phyloP scores from a whole-genome alignment of 1,140 invertebrate species.

The Euborellia annulipes region DNA sequence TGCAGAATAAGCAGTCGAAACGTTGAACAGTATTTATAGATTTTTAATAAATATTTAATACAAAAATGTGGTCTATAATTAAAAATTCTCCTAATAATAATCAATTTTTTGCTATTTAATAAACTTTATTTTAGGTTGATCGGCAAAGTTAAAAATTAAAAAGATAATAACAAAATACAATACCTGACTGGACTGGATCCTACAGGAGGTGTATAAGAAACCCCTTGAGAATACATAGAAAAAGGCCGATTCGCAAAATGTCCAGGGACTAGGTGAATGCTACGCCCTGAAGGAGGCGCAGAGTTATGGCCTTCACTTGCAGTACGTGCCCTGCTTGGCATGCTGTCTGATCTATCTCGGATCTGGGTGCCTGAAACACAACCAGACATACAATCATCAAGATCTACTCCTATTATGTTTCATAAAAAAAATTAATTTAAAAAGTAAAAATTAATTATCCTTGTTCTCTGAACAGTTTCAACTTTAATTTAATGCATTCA shows the following conservation, averaged over 20 bases:
- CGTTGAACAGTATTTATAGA: too few relatives aligned
- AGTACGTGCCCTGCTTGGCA: slow-evolving; percentile 50
- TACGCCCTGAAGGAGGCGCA: slow-evolving; percentile 2
- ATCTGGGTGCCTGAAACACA: slow-evolving; percentile 27
- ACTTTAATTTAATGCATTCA: too few relatives aligned
- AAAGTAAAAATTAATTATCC: too few relatives aligned
- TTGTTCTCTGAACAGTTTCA: too few relatives aligned
- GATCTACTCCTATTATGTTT: slow-evolving; percentile 13
- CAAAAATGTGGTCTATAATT: too few relatives aligned
- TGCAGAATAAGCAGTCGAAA: too few relatives aligned
- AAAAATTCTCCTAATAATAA: too few relatives aligned
- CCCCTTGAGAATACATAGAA: slow-evolving; percentile 36
- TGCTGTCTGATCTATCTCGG: slow-evolving; percentile 61
- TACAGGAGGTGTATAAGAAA: slow-evolving; percentile 46
- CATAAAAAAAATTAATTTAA: slow-evolving; percentile 11
- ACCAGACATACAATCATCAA: slow-evolving; percentile 5
- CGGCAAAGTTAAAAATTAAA: not conserved
- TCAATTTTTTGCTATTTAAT: not conserved
- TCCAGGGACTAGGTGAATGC: slow-evolving; percentile 6
- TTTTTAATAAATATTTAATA: too few relatives aligned
- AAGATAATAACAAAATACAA: not conserved
- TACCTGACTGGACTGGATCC: slow-evolving; percentile 40
- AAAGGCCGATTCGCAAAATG: slow-evolving; percentile 29
- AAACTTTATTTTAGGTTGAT: not conserved
- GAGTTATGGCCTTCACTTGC: slow-evolving; percentile 35